A percentile compares a stretch with the other conserved stretches of the same genome.
Conservation (phyloP, 2,888 invertebrate species). For the Brachyopa scutellaris region DNA sequence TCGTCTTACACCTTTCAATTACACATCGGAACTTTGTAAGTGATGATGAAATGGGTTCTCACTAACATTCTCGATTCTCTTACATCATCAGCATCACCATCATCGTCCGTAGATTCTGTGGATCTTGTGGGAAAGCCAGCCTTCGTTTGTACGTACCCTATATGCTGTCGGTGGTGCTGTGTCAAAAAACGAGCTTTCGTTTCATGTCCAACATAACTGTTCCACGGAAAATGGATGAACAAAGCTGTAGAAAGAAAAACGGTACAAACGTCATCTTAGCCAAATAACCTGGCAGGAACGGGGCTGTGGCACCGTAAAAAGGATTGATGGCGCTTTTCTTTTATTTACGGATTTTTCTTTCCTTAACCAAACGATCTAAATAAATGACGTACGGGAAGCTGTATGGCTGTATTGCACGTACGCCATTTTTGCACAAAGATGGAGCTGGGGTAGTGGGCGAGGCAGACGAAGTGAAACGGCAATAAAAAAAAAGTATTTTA, state of each 20-base stretch:
- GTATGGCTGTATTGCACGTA: not conserved
- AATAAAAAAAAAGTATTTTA: constrained; percentile 38
- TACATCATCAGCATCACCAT: too few relatives aligned
- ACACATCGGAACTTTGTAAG: constrained; percentile 27
- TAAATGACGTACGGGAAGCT: too few relatives aligned
- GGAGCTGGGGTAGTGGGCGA: not conserved
- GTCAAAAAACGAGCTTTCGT: too few relatives aligned
- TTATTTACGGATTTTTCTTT: constrained; percentile 67
- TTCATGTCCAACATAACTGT: too few relatives aligned
- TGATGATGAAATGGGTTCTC: constrained; percentile 17
- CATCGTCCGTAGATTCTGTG: too few relatives aligned
- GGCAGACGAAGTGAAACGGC: not conserved
- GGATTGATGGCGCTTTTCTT: constrained; percentile 63
- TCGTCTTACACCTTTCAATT: constrained; percentile 32
- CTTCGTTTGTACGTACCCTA: too few relatives aligned
- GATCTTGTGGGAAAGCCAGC: too few relatives aligned
- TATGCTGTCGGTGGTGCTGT: too few relatives aligned
- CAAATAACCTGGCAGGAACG: constrained; percentile 35
- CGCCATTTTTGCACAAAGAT: too few relatives aligned
- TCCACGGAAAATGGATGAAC: too few relatives aligned
- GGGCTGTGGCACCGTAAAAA: constrained; percentile 53
- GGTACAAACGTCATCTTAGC: too few relatives aligned
- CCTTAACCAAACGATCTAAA: constrained; percentile 42
- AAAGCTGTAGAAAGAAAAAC: too few relatives aligned
- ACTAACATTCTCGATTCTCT: not conserved